Evolutionary conservation across 1,140 invertebrate species (phyloP).

Genomic region (Bombus waltoni): DNA sequence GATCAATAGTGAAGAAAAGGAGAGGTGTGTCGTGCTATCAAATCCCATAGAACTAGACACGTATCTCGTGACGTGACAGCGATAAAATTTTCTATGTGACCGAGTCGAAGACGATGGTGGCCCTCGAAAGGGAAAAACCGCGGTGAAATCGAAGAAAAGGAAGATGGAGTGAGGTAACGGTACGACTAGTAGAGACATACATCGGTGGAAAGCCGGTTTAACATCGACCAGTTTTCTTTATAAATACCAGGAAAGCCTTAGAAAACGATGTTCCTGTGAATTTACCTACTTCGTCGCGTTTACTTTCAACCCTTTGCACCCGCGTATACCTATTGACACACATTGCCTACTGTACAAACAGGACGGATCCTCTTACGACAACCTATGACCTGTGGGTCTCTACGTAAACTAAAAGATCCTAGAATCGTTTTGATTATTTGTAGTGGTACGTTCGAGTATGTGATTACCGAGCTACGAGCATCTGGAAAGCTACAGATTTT

Average conservation of each 20-base stretch:
- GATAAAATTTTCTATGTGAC: neutral
- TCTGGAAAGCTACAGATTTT: no score
- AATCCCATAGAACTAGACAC: no score
- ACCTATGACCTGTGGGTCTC: no score
- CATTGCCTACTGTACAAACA: neutral
- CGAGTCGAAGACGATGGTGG: neutral
- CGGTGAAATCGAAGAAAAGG: conserved; percentile 16
- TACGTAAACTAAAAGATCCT: neutral
- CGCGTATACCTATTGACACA: neutral
- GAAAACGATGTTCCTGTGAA: neutral
- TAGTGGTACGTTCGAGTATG: no score
- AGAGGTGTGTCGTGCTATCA: neutral
- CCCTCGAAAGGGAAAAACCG: conserved; percentile 5
- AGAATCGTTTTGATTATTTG: neutral
- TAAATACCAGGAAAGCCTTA: neutral
- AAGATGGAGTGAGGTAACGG: conserved; percentile 53
- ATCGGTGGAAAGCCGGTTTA: conserved; percentile 16
- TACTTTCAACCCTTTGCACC: neutral
- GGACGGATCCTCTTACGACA: no score
- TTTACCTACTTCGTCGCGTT: neutral
- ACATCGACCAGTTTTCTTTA: conserved; percentile 6
- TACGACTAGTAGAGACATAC: conserved; percentile 7
- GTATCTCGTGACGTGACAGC: neutral
- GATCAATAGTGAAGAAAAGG: neutral
- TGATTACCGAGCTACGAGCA: no score